phyloP scores from a whole-genome alignment of 1,140 invertebrate genomes.

The Halictus rubicundus region DNA sequence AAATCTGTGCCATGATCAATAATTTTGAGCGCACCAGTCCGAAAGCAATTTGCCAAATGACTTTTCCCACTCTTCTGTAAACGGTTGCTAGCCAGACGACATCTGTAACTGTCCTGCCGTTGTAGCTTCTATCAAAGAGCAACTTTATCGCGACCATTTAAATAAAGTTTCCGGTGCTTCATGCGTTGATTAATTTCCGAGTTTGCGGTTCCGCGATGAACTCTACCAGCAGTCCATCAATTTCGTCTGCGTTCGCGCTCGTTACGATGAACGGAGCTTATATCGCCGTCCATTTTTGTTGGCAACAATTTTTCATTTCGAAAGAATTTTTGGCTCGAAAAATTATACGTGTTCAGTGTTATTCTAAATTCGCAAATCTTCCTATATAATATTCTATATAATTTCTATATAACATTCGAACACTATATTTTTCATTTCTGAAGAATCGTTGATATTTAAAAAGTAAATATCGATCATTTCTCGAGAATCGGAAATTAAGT shows the following conservation, averaged over 20 bases:
- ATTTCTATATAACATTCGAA: too few species aligned
- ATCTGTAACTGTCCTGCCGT: not conserved
- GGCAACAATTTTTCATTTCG: not conserved
- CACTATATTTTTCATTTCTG: too few species aligned
- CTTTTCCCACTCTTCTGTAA: conserved; percentile 5
- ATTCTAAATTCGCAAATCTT: too few species aligned
- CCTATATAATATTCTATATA: too few species aligned
- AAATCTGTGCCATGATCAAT: conserved; percentile 36
- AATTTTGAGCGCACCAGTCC: conserved; percentile 9
- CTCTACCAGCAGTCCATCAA: not conserved
- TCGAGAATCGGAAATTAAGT: too few species aligned
- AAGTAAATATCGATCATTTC: too few species aligned
- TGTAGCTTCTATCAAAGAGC: not conserved
- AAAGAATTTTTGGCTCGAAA: too few species aligned
- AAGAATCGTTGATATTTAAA: too few species aligned
- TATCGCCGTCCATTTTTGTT: not conserved
- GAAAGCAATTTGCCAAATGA: conserved; percentile 41
- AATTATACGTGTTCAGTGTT: too few species aligned
- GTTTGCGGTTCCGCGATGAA: too few species aligned
- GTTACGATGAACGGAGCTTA: not conserved
- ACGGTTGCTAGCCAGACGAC: conserved; percentile 1
- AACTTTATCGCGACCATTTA: not conserved
- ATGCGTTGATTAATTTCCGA: not conserved
- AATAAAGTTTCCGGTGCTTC: not conserved
- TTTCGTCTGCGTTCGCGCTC: not conserved